These are phyloP conservation scores for Neotoma lepida DNA, from an alignment of 2,113 vertebrate species.

Conservation along the genomic window DNA sequence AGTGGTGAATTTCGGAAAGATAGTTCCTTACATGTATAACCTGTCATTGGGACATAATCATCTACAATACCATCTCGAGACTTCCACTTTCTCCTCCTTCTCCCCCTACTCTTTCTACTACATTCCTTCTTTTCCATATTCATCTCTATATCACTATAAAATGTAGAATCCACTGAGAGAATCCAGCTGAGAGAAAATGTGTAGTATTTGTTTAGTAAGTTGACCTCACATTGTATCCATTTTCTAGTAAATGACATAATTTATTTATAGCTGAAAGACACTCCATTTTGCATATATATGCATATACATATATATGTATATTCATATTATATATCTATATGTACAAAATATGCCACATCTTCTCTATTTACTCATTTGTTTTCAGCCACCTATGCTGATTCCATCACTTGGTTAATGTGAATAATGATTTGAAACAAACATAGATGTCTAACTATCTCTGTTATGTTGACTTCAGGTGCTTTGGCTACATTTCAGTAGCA, in stretches of 20 bases:
- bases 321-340: neutral
- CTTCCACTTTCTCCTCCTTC: neutral
- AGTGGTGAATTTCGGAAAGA: neutral
- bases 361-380: neutral
- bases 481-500: neutral
- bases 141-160: neutral
- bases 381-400: neutral
- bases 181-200: neutral
- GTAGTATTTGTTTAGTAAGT: neutral
- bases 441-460: no score
- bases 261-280: neutral
- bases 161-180: neutral
- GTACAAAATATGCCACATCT: no score
- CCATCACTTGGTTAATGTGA: neutral
- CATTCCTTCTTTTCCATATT: neutral
- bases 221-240: neutral
- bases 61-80: neutral
- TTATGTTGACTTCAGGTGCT: neutral
- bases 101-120: no score
- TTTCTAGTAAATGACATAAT: neutral
- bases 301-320: neutral
- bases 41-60: neutral
- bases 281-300: neutral
- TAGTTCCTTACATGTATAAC: neutral
- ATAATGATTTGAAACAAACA: neutral